Percentiles rank a stretch among this genome's conserved stretches.
phyloP scores from a whole-genome alignment of 2,113 vertebrate genomes.

The Gavialis gangeticus region DNA sequence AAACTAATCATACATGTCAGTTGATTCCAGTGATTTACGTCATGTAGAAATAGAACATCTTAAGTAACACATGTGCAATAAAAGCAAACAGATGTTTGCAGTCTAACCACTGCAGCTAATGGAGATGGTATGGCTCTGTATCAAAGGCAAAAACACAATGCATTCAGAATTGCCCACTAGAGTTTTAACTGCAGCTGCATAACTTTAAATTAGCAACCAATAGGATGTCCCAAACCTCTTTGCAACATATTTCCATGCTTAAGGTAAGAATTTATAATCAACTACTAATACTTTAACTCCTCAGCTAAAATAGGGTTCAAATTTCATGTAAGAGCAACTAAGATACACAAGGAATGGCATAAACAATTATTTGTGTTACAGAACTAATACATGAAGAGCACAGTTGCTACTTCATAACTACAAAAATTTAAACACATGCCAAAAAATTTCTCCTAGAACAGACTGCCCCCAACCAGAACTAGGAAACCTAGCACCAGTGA shows the following conservation, averaged over 20 bases:
- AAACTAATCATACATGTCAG: conserved; percentile 19
- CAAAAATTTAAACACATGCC: conserved; percentile 19
- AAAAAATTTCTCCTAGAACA: neutral
- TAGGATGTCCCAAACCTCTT: neutral
- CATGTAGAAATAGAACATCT: conserved; percentile 64
- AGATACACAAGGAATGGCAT: neutral
- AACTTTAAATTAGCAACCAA: conserved; percentile 24
- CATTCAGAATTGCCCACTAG: conserved; percentile 47
- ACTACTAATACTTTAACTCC: conserved; percentile 18
- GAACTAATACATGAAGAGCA: conserved; percentile 25
- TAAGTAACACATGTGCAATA: conserved; percentile 74
- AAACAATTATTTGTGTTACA: conserved; percentile 35
- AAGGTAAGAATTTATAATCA: conserved; percentile 56
- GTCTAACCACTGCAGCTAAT: conserved; percentile 58
- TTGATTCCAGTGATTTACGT: conserved; percentile 63
- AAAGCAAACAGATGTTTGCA: conserved; percentile 78
- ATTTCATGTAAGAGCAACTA: conserved; percentile 32
- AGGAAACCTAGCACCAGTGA: neutral
- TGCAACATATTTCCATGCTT: neutral
- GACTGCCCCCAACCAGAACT: neutral
- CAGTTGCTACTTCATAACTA: neutral
- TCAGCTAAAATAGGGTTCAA: conserved; percentile 27
- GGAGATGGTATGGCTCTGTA: conserved; percentile 56
- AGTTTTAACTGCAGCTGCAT: conserved; percentile 42
- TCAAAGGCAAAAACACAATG: conserved; percentile 66